These are phyloP conservation scores for Callitettix versicolor DNA, from an alignment of 1,140 invertebrate genomes.

Conservation along the genomic window DNA sequence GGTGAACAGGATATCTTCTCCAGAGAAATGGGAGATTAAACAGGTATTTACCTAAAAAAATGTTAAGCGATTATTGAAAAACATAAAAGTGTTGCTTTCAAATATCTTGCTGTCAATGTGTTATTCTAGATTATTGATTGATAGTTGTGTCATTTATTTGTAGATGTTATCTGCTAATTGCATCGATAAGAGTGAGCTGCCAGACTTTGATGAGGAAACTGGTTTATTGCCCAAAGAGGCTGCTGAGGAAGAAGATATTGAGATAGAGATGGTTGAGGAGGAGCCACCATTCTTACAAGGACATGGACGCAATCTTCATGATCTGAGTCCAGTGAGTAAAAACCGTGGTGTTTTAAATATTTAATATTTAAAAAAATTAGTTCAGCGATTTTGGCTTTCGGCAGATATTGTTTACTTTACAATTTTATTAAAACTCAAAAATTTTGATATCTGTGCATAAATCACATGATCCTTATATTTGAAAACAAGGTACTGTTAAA, in stretches of 20 bases:
- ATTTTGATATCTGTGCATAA: too few species aligned
- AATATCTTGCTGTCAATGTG: too few species aligned
- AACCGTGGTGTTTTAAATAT: too few species aligned
- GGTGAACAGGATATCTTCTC: conserved; percentile 88
- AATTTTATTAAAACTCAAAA: too few species aligned
- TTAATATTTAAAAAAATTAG: too few species aligned
- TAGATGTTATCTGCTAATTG: conserved; percentile 40
- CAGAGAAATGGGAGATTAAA: conserved; percentile 87
- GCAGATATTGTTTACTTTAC: too few species aligned
- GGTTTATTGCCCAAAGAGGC: conserved; percentile 81
- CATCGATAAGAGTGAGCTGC: conserved; percentile 73
- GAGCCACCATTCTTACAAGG: conserved; percentile 93
- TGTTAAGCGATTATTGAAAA: not conserved
- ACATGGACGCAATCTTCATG: conserved; percentile 77
- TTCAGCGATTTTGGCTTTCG: too few species aligned
- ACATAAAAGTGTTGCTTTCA: not conserved
- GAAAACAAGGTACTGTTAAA: too few species aligned
- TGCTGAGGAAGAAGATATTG: conserved; percentile 92
- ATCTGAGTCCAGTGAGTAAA: conserved; percentile 72
- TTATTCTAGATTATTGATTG: too few species aligned
- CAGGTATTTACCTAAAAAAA: conserved; percentile 35
- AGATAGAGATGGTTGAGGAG: conserved; percentile 98
- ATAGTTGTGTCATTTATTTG: too few species aligned
- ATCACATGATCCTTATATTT: too few species aligned
- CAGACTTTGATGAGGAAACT: conserved; percentile 85